Conservation (phyloP, 1,140 invertebrate genomes). For the Dendrolimus punctatus region DNA sequence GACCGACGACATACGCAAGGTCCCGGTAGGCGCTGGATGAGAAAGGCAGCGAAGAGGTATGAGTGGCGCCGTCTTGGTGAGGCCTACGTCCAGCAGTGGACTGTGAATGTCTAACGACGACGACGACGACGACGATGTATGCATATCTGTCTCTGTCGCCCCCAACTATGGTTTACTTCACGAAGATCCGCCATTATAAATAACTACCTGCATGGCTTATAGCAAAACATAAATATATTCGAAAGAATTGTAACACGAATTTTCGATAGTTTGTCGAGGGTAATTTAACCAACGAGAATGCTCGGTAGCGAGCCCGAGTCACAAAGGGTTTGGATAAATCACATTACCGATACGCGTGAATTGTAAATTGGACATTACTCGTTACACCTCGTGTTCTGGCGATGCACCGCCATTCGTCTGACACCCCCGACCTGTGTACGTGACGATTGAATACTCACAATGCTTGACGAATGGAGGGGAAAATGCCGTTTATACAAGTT, state of each 20-base stretch:
- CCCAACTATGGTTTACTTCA: too few species aligned
- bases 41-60: too few species aligned
- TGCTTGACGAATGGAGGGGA: conserved; percentile 13
- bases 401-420: conserved; percentile 3
- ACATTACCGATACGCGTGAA: conserved; percentile 60
- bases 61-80: too few species aligned
- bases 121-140: too few species aligned
- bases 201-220: too few species aligned
- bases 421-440: not conserved
- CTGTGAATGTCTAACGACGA: too few species aligned
- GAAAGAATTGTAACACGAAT: conserved; percentile 16
- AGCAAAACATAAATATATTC: conserved; percentile 1
- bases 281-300: conserved; percentile 20
- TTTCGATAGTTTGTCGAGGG: conserved; percentile 22
- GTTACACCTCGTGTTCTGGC: conserved; percentile 38
- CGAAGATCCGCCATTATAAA: too few species aligned
- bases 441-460: conserved; percentile 6
- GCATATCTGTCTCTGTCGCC: too few species aligned
- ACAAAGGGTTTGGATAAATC: conserved; percentile 62
- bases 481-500: conserved; percentile 6
- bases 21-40: too few species aligned
- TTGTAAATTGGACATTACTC: conserved; percentile 70
- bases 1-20: too few species aligned
- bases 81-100: too few species aligned
- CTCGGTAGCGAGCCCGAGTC: conserved; percentile 18